Evolutionary conservation across 2,113 vertebrate genomes (phyloP).

Genomic region (Orycteropus afer): DNA sequence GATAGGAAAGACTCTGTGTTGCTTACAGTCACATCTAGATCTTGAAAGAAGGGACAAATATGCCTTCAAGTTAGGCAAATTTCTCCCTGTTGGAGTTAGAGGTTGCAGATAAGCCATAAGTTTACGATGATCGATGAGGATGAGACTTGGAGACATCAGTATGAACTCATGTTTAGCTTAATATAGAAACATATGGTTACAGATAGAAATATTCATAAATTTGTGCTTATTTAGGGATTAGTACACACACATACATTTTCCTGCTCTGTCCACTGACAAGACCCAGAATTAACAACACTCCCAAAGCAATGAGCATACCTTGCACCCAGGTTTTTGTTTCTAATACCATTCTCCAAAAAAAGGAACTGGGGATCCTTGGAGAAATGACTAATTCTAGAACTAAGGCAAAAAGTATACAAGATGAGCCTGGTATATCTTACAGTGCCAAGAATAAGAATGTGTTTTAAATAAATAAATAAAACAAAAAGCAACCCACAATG

Average conservation of each 20-base stretch:
- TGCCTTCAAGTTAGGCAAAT: background rate
- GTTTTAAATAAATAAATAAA: background rate
- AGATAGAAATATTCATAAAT: background rate
- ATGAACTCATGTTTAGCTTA: background rate
- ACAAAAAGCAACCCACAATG: background rate
- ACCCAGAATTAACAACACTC: background rate
- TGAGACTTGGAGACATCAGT: background rate
- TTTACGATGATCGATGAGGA: background rate
- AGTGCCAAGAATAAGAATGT: background rate
- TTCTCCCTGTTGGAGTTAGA: background rate
- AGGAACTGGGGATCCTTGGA: background rate
- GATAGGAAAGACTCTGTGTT: background rate
- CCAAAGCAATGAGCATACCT: background rate
- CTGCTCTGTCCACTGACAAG: background rate
- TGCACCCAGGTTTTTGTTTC: background rate
- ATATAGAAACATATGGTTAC: background rate
- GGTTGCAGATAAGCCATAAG: background rate
- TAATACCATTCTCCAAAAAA: background rate
- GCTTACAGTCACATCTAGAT: background rate
- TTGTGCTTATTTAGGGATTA: background rate
- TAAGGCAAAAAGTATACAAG: background rate
- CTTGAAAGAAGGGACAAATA: background rate
- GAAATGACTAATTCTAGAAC: background rate
- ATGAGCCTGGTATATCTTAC: background rate
- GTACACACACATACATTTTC: background rate